phyloP scores from a whole-genome alignment of 1,140 invertebrate species.

The Drosophila pallidifrons region DNA sequence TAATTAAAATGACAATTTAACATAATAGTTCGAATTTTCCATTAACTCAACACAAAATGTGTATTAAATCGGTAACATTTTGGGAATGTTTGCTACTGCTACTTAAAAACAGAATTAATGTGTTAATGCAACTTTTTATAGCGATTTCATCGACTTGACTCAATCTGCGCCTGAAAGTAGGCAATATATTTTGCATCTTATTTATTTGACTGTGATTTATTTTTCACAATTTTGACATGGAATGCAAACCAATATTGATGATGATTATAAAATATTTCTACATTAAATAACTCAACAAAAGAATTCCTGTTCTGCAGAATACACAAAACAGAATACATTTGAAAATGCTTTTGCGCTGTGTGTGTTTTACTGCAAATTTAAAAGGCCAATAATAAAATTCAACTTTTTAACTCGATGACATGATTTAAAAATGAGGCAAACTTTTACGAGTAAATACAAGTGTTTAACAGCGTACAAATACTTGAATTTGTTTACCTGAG shows the following conservation, averaged over 20 bases:
- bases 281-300: neutral
- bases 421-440: conserved; percentile 33
- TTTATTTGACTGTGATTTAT: neutral
- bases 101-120: no score
- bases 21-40: no score
- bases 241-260: conserved; percentile 7
- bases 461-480: conserved; percentile 9
- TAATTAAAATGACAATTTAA: no score
- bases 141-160: no score
- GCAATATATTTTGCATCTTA: neutral
- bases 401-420: conserved; percentile 12
- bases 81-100: no score
- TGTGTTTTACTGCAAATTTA: neutral
- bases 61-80: no score
- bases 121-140: no score
- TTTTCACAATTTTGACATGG: neutral
- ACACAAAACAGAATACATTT: conserved; percentile 6
- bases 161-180: neutral
- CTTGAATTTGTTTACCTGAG: conserved; percentile 13
- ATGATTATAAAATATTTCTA: conserved; percentile 5
- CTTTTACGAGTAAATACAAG: conserved; percentile 2
- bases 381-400: conserved; percentile 27
- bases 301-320: neutral
- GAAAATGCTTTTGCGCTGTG: neutral
- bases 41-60: no score